Evolutionary conservation across 2,888 invertebrate species (phyloP), one percentile per base, ranked within the genome.

Genomic region (Polydrusus cervinus): DNA sequence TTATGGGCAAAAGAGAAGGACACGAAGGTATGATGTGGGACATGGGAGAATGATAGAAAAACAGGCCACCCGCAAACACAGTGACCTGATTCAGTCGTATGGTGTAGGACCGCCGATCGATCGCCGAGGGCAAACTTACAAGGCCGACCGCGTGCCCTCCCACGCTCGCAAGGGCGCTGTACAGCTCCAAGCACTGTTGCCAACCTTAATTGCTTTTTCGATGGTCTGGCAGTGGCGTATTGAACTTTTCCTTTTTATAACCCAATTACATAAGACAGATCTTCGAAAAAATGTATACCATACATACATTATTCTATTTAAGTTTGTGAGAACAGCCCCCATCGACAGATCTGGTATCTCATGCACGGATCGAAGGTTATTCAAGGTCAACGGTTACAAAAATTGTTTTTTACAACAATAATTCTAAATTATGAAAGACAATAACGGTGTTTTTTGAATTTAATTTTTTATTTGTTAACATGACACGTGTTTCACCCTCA

Each of bases 61-160:
- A 84, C 80, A 82, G 86, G 86, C 84, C 86, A 87, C 86, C 87
- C 84, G 86, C 85, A 87, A 87, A 87, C 87, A 87, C 85, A 87
- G 86, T 87, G 87, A 87, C 87, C 87, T 86, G 86, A 86, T 87
- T 87, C 83, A 82, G 82, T 82, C 82, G 18, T 80, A 81, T 82
- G 83, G 83, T 83, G 81, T 72, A 70, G 68, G 68, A 82, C 79
- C 83, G 82, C 80, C 83, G 85, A 87, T 87, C 86, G 87, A 86
- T 86, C 81, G 83, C 79, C 73, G 83, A 85, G 85, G 85, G 85
- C 83, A 83, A 73, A 73, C 67, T 65, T 85, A 85, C 87, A 87
- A 87, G 87, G 87, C 85, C 86, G 85, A 84, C 70, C 85, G 86
- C 86, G 86, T 87, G 86, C 83, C 85, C 85, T 85, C 85, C 86